Evolutionary conservation across 2,888 invertebrate genomes (phyloP).

Genomic region (Smittia sp.): DNA sequence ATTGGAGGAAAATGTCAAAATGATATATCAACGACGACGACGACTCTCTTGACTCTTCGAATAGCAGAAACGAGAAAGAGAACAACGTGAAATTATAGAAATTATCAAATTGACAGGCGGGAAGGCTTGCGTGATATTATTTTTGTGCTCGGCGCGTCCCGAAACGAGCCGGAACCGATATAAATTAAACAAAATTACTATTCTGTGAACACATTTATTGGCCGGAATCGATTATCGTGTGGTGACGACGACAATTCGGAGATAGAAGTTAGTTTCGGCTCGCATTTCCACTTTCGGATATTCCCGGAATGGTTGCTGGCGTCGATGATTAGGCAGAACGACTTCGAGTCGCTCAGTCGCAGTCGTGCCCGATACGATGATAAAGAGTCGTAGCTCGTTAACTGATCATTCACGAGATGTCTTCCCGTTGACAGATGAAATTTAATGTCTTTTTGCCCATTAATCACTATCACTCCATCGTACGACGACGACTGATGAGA

Average conservation of each 20-base stretch:
- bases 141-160: conserved; percentile 19
- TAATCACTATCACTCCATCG: conserved; percentile 40
- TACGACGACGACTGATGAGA: neutral
- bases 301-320: neutral
- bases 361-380: neutral
- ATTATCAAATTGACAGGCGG: conserved; percentile 41
- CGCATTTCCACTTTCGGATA: neutral
- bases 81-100: conserved; percentile 37
- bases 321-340: neutral
- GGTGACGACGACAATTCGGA: conserved; percentile 27
- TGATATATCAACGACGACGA: conserved; percentile 30
- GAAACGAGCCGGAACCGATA: conserved; percentile 24
- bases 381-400: conserved; percentile 32
- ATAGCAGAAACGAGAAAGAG: conserved; percentile 18
- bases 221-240: conserved; percentile 38
- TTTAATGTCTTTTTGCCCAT: conserved; percentile 39
- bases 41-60: neutral
- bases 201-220: conserved; percentile 41
- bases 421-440: conserved; percentile 38
- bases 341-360: neutral
- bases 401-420: conserved; percentile 34
- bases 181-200: conserved; percentile 41
- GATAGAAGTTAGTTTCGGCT: neutral
- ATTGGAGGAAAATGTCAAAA: conserved; percentile 31
- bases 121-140: conserved; percentile 40